phyloP scores from a whole-genome alignment of 2,888 invertebrate species.

The Pollenia labialis region DNA sequence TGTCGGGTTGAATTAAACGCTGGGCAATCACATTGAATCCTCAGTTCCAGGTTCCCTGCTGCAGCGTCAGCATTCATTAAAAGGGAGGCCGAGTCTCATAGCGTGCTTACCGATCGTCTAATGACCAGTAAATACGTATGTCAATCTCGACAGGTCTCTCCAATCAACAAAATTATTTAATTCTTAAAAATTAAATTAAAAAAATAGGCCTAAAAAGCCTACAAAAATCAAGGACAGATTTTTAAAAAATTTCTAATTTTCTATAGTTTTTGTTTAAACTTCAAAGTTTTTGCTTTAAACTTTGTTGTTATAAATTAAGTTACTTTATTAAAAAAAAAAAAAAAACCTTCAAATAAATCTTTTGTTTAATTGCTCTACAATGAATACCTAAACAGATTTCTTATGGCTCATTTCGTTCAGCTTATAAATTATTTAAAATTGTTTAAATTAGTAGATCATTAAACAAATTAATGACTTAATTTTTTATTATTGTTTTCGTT shows the following conservation, averaged over 20 bases:
- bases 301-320: conserved; percentile 14
- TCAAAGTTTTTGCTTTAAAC: neutral
- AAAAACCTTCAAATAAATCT: neutral
- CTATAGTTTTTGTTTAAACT: neutral
- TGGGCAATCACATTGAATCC: no score
- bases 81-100: no score
- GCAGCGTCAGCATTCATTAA: no score
- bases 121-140: no score
- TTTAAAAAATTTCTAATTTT: neutral
- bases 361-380: conserved; percentile 17
- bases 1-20: no score
- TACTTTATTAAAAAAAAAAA: neutral
- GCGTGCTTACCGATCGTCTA: no score
- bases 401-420: conserved; percentile 31
- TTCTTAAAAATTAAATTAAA: neutral
- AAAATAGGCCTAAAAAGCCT: neutral
- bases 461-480: conserved; percentile 61
- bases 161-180: neutral
- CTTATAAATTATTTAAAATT: conserved; percentile 56
- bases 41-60: no score
- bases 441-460: conserved; percentile 48
- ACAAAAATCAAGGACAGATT: conserved; percentile 4
- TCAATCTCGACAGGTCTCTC: no score
- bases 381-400: neutral
- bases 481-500: neutral